phyloP scores from a whole-genome alignment of 2,797 vertebrate genomes.

The Petrocephalus sullivani region DNA sequence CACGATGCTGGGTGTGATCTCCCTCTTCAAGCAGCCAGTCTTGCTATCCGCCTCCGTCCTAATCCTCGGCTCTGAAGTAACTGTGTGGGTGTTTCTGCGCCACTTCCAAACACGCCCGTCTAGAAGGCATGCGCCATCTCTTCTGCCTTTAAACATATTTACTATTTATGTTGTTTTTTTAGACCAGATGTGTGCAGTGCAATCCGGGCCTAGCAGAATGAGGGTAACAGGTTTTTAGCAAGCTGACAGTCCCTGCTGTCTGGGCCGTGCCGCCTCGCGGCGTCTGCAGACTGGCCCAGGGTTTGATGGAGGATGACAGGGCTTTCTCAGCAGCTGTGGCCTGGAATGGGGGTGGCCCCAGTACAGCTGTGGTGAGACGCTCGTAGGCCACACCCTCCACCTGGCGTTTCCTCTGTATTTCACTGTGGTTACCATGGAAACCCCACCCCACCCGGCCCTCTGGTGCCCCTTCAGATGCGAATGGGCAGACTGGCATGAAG shows the following conservation, averaged over 20 bases:
- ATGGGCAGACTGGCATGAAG: neutral
- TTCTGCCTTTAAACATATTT: neutral
- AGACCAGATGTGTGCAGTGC: neutral
- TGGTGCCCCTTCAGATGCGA: neutral
- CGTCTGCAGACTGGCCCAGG: neutral
- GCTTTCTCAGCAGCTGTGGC: neutral
- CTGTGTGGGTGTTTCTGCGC: neutral
- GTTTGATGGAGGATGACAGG: neutral
- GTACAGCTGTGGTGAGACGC: neutral
- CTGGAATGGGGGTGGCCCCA: neutral
- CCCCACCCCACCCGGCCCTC: neutral
- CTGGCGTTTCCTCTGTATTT: neutral
- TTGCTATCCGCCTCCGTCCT: neutral
- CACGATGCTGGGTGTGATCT: neutral
- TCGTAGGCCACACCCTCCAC: neutral
- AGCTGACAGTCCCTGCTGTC: neutral
- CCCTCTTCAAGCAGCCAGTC: neutral
- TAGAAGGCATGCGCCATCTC: neutral
- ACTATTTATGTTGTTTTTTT: neutral
- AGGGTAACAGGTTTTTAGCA: neutral
- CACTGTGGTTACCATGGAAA: neutral
- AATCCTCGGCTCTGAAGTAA: neutral
- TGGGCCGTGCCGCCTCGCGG: neutral
- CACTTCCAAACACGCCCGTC: neutral
- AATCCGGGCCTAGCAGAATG: neutral